phyloP scores from a whole-genome alignment of 2,888 invertebrate genomes.

The Eupithecia inturbata region DNA sequence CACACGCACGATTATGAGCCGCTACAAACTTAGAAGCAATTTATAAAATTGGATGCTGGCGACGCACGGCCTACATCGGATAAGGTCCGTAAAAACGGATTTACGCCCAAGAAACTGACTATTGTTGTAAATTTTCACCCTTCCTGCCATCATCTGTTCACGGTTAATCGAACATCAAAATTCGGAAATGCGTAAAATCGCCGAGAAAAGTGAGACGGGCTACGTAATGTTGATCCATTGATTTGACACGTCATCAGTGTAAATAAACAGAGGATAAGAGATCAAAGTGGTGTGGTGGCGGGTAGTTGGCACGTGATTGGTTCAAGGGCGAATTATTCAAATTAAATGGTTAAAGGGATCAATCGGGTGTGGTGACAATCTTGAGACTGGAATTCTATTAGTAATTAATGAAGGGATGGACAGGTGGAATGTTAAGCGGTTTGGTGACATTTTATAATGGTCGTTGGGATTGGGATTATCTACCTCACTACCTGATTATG shows the following conservation, averaged over 20 bases:
- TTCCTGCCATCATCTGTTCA: constrained; percentile 55
- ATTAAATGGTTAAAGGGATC: constrained; percentile 41
- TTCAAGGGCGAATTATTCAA: constrained; percentile 43
- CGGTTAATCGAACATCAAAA: constrained; percentile 64
- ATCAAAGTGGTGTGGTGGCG: constrained; percentile 35
- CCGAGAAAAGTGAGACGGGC: constrained; percentile 46
- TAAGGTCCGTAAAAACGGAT: constrained; percentile 49
- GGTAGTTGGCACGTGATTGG: constrained; percentile 36
- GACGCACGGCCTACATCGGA: constrained; percentile 41
- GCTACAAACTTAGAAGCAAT: constrained; percentile 46
- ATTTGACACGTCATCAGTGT: constrained; percentile 46
- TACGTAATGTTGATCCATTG: constrained; percentile 45
- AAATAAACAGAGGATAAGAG: constrained; percentile 40
- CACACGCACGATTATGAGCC: constrained; percentile 43
- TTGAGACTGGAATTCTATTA: constrained; percentile 40
- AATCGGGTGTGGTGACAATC: constrained; percentile 39
- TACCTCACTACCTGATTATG: too few relatives aligned
- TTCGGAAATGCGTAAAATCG: constrained; percentile 67
- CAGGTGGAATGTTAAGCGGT: constrained; percentile 29
- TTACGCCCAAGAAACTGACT: constrained; percentile 56
- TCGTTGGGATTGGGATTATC: background rate
- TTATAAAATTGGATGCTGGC: constrained; percentile 47
- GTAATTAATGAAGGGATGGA: constrained; percentile 39
- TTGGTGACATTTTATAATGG: constrained; percentile 6
- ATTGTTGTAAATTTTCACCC: constrained; percentile 63